Percentiles rank a stretch among this genome's conserved stretches.
These are phyloP conservation scores for Platycheirus rosarum DNA, from an alignment of 2,888 invertebrate genomes.

Conservation along the genomic window DNA sequence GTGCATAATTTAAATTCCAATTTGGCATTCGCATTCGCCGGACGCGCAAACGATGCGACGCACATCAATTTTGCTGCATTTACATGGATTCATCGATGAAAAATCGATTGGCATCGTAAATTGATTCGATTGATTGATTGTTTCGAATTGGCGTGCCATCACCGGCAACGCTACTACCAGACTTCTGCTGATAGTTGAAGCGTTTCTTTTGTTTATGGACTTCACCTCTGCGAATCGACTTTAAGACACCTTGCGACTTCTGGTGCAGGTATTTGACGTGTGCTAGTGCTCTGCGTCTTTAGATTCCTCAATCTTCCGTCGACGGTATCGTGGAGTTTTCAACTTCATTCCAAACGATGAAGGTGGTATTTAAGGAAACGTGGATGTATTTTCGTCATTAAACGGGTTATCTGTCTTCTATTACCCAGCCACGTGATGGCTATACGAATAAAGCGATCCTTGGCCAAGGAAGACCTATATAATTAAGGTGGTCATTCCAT, in stretches of 20 bases:
- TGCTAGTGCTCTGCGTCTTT: conserved; percentile 39
- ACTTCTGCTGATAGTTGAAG: conserved; percentile 13
- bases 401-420: conserved; percentile 55
- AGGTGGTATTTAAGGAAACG: conserved; percentile 50
- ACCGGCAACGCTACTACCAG: conserved; percentile 54
- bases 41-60: conserved; percentile 49
- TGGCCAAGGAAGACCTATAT: conserved; percentile 57
- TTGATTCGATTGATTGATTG: conserved; percentile 74
- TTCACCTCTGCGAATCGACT: conserved; percentile 35
- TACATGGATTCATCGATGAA: conserved; percentile 72
- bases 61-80: conserved; percentile 69
- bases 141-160: conserved; percentile 72
- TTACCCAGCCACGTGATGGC: neutral
- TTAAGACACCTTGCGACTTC: conserved; percentile 65
- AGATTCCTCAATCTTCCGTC: conserved; percentile 38
- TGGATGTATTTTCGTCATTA: conserved; percentile 51
- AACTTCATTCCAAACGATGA: conserved; percentile 18
- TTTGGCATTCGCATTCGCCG: conserved; percentile 7
- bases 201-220: conserved; percentile 67
- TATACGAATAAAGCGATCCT: conserved; percentile 46
- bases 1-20: conserved; percentile 41
- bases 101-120: conserved; percentile 74
- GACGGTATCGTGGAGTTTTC: conserved; percentile 12
- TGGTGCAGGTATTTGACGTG: conserved; percentile 9
- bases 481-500: conserved; percentile 72